phyloP scores from a whole-genome alignment of 2,888 invertebrate genomes.

The Ichneumoninae sp. region DNA sequence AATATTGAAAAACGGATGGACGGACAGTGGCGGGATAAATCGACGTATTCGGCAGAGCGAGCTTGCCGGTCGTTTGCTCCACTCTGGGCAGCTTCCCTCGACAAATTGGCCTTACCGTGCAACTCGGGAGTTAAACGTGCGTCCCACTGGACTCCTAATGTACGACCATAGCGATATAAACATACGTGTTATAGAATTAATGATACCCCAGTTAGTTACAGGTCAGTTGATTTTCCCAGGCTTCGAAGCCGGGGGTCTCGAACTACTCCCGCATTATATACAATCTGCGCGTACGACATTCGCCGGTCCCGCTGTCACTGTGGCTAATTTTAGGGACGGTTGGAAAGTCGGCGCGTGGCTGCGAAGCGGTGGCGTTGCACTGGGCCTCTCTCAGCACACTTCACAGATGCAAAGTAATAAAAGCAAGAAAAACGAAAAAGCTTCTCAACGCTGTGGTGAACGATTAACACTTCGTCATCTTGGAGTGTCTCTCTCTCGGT shows the following conservation, averaged over 20 bases:
- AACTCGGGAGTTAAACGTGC: conserved; percentile 53
- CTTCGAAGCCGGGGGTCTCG: conserved; percentile 67
- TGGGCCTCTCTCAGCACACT: conserved; percentile 6
- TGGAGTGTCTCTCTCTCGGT: conserved; percentile 29
- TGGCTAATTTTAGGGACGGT: conserved; percentile 83
- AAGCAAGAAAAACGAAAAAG: conserved; percentile 31
- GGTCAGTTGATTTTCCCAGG: conserved; percentile 84
- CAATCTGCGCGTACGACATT: conserved; percentile 40
- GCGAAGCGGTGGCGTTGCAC: conserved; percentile 10
- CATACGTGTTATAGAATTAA: conserved; percentile 81
- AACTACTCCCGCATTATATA: conserved; percentile 64
- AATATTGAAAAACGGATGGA: conserved; percentile 2
- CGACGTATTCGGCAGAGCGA: background rate
- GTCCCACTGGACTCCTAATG: conserved; percentile 52
- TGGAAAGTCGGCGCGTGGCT: conserved; percentile 70
- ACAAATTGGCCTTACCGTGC: conserved; percentile 75
- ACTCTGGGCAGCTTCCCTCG: conserved; percentile 40
- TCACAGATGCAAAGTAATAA: background rate
- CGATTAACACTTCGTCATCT: conserved; percentile 55
- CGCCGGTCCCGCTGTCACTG: conserved; percentile 79
- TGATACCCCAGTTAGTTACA: conserved; percentile 84
- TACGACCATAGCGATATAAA: conserved; percentile 79
- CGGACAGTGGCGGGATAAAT: background rate
- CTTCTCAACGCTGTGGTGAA: conserved; percentile 45
- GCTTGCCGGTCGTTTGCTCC: conserved; percentile 18